A percentile compares a stretch with the other conserved stretches of the same genome.
Evolutionary conservation across 2,113 vertebrate genomes (phyloP).

Genomic region (Lagopus muta): DNA sequence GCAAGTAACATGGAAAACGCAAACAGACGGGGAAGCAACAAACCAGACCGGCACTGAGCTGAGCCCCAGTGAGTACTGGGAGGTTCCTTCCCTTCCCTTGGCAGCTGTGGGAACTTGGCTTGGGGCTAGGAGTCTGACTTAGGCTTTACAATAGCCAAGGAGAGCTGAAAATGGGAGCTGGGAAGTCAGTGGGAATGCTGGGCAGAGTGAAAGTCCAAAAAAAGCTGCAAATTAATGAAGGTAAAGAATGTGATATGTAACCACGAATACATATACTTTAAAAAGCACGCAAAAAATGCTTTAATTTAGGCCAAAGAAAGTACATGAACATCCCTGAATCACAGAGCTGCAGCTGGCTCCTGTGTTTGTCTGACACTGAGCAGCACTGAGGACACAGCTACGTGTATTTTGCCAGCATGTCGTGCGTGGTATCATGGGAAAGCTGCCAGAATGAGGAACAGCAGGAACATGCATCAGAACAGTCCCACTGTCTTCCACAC

Average conservation of each 20-base stretch:
- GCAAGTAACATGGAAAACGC: not conserved
- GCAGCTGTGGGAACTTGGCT: not conserved
- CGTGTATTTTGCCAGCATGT: not conserved
- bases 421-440: not conserved
- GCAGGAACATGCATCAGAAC: not conserved
- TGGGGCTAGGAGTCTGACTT: not conserved
- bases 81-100: not conserved
- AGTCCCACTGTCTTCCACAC: not conserved
- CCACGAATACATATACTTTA: not conserved
- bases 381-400: not conserved
- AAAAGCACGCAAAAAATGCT: slow-evolving; percentile 8
- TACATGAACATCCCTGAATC: not conserved
- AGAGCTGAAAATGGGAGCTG: not conserved
- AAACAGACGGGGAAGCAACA: not conserved
- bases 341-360: not conserved
- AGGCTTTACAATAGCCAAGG: not conserved
- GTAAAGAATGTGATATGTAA: not conserved
- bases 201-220: slow-evolving; percentile 11
- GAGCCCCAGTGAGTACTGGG: not conserved
- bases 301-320: slow-evolving; percentile 6
- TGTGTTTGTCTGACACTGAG: not conserved
- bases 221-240: slow-evolving; percentile 11
- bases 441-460: not conserved
- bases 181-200: not conserved
- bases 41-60: not conserved